These are phyloP conservation scores for Palythoa heliodiscus DNA, from an alignment of 92 coral and sea anemone genomes.

Conservation along the genomic window DNA sequence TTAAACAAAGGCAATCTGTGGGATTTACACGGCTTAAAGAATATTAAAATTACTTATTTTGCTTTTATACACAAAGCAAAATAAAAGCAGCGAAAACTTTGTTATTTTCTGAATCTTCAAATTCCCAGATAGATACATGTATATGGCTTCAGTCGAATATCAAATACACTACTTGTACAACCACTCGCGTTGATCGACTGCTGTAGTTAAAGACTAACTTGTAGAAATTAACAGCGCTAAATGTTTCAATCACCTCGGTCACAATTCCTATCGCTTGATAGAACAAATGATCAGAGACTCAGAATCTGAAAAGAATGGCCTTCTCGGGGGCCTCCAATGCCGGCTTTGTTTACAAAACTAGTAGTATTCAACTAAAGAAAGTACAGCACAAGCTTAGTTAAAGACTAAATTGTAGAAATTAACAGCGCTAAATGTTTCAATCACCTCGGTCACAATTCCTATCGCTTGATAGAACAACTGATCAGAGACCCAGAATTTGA, in stretches of 20 bases:
- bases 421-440: neutral
- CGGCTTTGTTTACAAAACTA: neutral
- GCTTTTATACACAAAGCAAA: neutral
- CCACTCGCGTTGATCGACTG: neutral
- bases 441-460: neutral
- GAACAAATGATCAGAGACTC: neutral
- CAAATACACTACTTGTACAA: neutral
- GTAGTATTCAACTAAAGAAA: slow-evolving; percentile 15
- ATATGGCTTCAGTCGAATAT: neutral
- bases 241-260: neutral
- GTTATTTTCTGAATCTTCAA: neutral
- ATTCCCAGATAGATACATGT: neutral
- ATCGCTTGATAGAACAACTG: slow-evolving; percentile 18
- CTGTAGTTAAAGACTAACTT: neutral
- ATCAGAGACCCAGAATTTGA: neutral
- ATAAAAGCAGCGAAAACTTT: neutral
- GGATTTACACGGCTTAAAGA: neutral
- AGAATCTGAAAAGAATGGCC: neutral
- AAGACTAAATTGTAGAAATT: neutral
- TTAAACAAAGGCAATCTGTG: slow-evolving; percentile 8
- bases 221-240: neutral
- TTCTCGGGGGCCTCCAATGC: neutral
- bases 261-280: slow-evolving; percentile 27
- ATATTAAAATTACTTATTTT: neutral
- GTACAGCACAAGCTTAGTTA: too few relatives aligned